Evolutionary conservation across 1,140 invertebrate species (phyloP), one percentile per base, ranked within the genome.

Genomic region (Drosophila truncata): DNA sequence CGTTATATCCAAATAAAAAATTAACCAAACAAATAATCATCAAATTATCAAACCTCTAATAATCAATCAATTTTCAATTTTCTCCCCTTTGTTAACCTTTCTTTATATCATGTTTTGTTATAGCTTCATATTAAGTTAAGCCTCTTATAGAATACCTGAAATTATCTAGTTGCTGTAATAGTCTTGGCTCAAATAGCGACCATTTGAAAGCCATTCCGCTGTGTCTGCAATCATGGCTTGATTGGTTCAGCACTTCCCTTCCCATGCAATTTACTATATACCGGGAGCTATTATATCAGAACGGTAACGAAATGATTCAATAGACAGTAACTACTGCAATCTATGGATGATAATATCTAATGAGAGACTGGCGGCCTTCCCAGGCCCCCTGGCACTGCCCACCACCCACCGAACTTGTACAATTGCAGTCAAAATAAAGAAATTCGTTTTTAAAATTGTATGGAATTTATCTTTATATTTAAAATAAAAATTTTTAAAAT

Each of bases 281-380:
- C 27, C 16, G 25, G 27, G 13, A 44, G 41, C 25, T 78, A 78
- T 70, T 76, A 63, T 52, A 76, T 80, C 71, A 80, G 54, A 76
- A 78, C 71, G 59, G 71, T 63, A 63, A 60, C 59, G 33, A 35
- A 81, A 75, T 70, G 78, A 80, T 70, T 75, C 62, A 80, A 80
- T 80, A 63, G 78, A 47, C 73, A 58, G 54, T 69, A 77, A 77
- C 74, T 76, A 35, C 72, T 57, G 73, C 73, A 76, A 77, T 77
- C 52, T 59, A 69, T 67, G 37, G 16, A 54, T 80, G 67, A 80
- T 80, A 66, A 50, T 49, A 66, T 73, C 67, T 73, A 71, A 66
- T 78, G 52, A 70, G 35, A 27, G 52, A 69, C 25, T 14, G 61
- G 42, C 41, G 25, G 16, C 31, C 31, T 62, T 33, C 31, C 44